Base-by-base conservation (phyloP, 2,888 invertebrate species). In the Ormyrus rosae region DNA sequence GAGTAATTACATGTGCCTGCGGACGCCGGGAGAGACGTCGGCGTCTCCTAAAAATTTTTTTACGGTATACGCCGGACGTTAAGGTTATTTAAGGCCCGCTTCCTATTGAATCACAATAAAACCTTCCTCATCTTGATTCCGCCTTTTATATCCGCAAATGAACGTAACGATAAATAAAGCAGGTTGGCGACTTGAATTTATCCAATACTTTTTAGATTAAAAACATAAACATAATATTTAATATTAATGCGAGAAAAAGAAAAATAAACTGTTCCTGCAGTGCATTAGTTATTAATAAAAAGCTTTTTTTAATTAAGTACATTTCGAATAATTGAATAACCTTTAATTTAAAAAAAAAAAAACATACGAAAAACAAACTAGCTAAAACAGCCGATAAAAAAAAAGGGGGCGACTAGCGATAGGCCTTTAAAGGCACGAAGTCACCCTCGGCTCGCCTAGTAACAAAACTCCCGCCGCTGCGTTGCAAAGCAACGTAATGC, bases 401-500 rank as follows among this genome's bases (percentile, higher is more conserved):
- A 69, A 56, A 69, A 65, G 60, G 60, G 60, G 45, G n/a, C 61
- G 64, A 1, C 4, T 34, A 34, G 68, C 78, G 78, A 81, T 78
- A 74, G 74, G 78, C 71, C 53, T 73, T 65, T 55, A 71, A 78
- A 68, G 63, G 51, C 70, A n/a, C n/a, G 10, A 19, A 6, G 64
- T 53, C 48, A n/a, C 34, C 67, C 13, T 53, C 46, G 34, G 53
- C 53, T 74, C 51, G 81, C 78, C 71, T 75, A 75, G 81, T 58
- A 81, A 81, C 81, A 75, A 75, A 75, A 72, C 69, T 73, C 63
- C n/a, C 74, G 63, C 13, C 11, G n/a, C 19, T 64, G 34, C 50
- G 67, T 45, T 69, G 83, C 84, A 78, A 83, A 83, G 84, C 81
- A 82, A 83, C 48, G 58, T 74, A 80, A 81, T 78, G 83, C 84